These are phyloP conservation scores for Dinomys branickii DNA, from an alignment of 2,113 vertebrate species.

Conservation along the genomic window DNA sequence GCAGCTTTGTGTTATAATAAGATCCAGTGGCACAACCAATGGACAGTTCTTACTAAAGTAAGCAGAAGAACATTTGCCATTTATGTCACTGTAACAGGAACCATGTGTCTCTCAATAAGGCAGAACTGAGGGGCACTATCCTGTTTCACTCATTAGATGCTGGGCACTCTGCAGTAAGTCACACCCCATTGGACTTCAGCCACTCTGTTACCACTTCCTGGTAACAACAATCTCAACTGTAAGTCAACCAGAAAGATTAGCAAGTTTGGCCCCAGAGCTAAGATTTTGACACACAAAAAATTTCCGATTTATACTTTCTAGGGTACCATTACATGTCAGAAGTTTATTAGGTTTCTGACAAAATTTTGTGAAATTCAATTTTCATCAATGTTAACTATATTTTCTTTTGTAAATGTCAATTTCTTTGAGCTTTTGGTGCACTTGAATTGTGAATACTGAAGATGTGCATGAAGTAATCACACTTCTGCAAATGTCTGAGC, in stretches of 20 bases:
- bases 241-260: neutral
- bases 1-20: neutral
- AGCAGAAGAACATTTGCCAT: neutral
- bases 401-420: neutral
- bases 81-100: neutral
- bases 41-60: neutral
- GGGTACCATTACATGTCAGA: neutral
- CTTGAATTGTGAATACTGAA: neutral
- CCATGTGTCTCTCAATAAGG: neutral
- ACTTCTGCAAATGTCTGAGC: neutral
- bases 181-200: accelerated
- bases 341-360: neutral
- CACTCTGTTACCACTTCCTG: neutral
- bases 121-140: accelerated
- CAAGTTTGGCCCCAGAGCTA: neutral
- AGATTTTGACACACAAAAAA: neutral
- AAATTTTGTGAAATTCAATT: neutral
- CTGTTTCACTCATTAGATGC: neutral
- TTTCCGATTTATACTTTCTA: neutral
- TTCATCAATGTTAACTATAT: neutral
- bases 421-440: neutral
- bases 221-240: neutral
- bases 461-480: neutral
- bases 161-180: neutral
- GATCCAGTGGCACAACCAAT: neutral